Base-by-base conservation (phyloP, 92 coral and sea anemone species). In the Virgularia gustaviana region DNA sequence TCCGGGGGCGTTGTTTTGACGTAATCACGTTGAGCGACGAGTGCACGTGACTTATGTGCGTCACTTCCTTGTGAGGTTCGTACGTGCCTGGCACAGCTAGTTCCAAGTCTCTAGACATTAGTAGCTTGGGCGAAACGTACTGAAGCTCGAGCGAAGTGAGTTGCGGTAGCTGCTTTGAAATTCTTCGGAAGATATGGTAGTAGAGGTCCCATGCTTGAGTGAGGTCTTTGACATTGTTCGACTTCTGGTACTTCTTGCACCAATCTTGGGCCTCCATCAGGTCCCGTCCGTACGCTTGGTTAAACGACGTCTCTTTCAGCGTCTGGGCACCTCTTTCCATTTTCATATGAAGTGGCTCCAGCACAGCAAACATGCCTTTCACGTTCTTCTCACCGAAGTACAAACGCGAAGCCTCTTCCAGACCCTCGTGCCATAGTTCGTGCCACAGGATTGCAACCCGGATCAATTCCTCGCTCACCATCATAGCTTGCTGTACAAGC, bases 291-390 rank as follows among this genome's bases (percentile, higher is more conserved):
- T 92, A 89, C 2, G 98, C 98, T 88, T 92, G 98, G 53, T 86
- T 87, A 65, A 92, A 92, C 11, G 98, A 88, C 9, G 98, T 92
- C 63, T 92, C 98, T 39, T 89, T 92, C 31, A 92, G 85, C 0
- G 98, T 92, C 81, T 92, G 98, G 1, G 98, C 96, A n/a, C 97
- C 97, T 80, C 96, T 76, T 55, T 91, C 96, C 97, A 91, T 91
- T 96, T 89, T 91, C 66, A 87, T 88, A 43, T 91, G 97, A 12
- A 91, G 88, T 9, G 97, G 97, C 44, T 91, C 97, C 71, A 92
- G 72, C 15, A 85, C 98, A 18, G 90, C 84, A 67, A 92, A 82
- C 98, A 92, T 92, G 13, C 98, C 98, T 61, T 92, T 92, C 16
- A 92, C 98, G 74, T 92, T 92, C 2, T 95, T 95, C 70, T 92